Evolutionary conservation across 2,113 vertebrate species (phyloP).

Genomic region (Psittacara wagleri): DNA sequence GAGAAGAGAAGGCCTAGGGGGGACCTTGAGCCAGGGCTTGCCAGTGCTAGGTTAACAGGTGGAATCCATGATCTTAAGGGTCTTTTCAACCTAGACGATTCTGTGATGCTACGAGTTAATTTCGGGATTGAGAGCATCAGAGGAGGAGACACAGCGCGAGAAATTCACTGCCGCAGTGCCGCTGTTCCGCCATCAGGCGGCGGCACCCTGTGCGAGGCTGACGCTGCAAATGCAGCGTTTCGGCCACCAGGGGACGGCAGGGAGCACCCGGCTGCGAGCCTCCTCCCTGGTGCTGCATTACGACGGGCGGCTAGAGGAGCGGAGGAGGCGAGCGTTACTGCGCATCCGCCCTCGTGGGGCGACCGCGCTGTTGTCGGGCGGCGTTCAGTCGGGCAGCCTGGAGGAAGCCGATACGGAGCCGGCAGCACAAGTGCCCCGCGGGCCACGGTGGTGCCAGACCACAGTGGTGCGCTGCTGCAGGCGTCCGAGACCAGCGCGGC

Average conservation of each 20-base stretch:
- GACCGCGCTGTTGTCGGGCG: not conserved
- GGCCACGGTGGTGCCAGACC: not conserved
- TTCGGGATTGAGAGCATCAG: fast-evolving
- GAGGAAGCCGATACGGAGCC: not conserved
- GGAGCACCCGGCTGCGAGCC: not conserved
- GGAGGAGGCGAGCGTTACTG: not conserved
- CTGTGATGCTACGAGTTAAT: not conserved
- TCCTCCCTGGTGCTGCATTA: fast-evolving
- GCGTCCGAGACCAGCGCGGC: too few relatives aligned
- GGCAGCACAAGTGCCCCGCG: not conserved
- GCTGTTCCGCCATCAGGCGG: not conserved
- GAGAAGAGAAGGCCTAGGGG: not conserved
- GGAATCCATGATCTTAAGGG: not conserved
- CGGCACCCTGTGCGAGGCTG: not conserved
- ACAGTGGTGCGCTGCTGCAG: not conserved
- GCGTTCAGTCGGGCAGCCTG: not conserved
- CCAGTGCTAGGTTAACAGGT: not conserved
- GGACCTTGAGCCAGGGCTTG: not conserved
- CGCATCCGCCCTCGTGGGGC: not conserved
- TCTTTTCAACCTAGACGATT: not conserved
- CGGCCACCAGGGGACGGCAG: not conserved
- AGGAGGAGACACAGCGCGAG: fast-evolving
- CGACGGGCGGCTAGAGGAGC: too few relatives aligned
- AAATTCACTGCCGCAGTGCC: not conserved
- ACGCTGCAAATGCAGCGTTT: not conserved